A percentile compares a stretch with the other conserved stretches of the same genome.
Conservation (phyloP, 2,888 invertebrate species). For the Nasonia oneida region DNA sequence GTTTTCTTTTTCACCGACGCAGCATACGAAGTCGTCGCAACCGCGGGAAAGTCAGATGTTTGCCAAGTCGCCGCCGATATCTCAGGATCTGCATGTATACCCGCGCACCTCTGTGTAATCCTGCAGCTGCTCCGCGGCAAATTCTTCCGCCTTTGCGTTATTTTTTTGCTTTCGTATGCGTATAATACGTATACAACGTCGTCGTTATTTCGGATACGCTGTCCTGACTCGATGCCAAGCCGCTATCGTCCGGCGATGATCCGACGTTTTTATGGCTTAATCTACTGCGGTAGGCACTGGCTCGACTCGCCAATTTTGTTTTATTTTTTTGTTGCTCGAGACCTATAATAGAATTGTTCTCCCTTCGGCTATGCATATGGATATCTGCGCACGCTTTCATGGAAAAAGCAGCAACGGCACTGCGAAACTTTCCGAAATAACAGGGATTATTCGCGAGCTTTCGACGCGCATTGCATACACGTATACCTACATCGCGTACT, state of each 20-base stretch:
- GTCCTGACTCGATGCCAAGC: slow-evolving; percentile 5
- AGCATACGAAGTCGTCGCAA: background rate
- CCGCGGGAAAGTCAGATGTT: slow-evolving; percentile 35
- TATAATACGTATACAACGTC: background rate
- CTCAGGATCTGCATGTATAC: background rate
- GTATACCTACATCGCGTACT: too few species aligned
- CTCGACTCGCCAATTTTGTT: background rate
- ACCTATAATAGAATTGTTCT: background rate
- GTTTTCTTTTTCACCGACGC: background rate
- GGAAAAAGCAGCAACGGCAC: background rate
- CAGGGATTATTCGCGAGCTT: background rate
- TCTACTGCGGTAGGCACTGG: background rate
- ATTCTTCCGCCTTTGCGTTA: slow-evolving; percentile 2
- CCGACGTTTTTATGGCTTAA: background rate
- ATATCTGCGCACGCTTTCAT: background rate
- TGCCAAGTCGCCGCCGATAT: slow-evolving; percentile 51
- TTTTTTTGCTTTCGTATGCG: background rate
- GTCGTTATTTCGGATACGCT: background rate
- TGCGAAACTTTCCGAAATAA: background rate
- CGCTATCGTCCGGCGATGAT: background rate
- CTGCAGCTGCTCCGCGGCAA: background rate
- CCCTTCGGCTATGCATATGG: background rate
- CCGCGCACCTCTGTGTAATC: background rate
- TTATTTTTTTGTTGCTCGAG: background rate
- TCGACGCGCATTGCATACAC: too few species aligned